A percentile compares a stretch with the other conserved stretches of the same genome.
phyloP scores from a whole-genome alignment of 1,140 invertebrate genomes.

The Solenopsis fugax region DNA sequence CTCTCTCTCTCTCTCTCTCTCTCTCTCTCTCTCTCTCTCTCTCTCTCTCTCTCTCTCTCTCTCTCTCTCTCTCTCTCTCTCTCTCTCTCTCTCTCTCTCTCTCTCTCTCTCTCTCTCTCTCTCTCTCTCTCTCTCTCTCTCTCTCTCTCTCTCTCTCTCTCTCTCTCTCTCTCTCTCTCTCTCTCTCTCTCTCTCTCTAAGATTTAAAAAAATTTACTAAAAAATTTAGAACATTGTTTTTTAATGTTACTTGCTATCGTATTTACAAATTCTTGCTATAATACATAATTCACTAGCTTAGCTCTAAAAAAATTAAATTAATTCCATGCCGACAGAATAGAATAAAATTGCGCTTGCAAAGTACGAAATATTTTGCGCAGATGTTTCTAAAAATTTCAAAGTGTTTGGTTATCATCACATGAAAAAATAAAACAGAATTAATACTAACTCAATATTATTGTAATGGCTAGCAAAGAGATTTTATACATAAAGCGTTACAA shows the following conservation, averaged over 20 bases:
- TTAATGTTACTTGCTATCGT: neutral
- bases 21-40: too few species aligned
- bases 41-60: too few species aligned
- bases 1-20: too few species aligned
- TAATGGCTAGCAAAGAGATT: neutral
- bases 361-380: neutral
- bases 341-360: neutral
- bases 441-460: neutral
- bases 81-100: too few species aligned
- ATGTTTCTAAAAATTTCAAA: neutral
- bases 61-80: too few species aligned
- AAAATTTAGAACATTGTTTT: neutral
- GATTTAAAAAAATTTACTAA: neutral
- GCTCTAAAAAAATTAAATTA: constrained; percentile 3
- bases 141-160: too few species aligned
- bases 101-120: too few species aligned
- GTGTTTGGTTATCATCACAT: too few species aligned
- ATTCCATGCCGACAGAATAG: neutral
- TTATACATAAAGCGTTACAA: neutral
- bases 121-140: too few species aligned
- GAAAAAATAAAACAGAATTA: neutral
- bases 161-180: too few species aligned
- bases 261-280: too few species aligned
- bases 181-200: too few species aligned
- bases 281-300: neutral